Percentiles rank a stretch among this genome's conserved stretches.
These are phyloP conservation scores for Peribatodes rhomboidaria DNA, from an alignment of 2,888 invertebrate species.

Conservation along the genomic window DNA sequence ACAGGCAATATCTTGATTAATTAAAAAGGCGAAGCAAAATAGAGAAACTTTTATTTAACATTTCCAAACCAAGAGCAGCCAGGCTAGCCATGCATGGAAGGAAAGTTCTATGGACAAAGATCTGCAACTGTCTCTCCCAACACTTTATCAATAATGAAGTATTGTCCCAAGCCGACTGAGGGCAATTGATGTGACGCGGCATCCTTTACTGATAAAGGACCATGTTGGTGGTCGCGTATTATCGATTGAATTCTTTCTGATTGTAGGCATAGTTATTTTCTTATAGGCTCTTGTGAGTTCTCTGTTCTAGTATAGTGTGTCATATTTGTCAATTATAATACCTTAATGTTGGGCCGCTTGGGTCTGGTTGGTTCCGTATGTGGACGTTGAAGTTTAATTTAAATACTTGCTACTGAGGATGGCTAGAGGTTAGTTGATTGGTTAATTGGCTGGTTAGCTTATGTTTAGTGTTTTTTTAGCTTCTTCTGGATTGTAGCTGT, in stretches of 20 bases:
- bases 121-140: constrained; percentile 15
- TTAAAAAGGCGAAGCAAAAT: too few relatives aligned
- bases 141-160: constrained; percentile 58
- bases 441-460: too few relatives aligned
- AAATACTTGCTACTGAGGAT: neutral
- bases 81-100: neutral
- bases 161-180: constrained; percentile 68
- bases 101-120: neutral
- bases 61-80: neutral
- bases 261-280: constrained; percentile 25
- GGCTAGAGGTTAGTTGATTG: too few relatives aligned
- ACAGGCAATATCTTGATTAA: too few relatives aligned
- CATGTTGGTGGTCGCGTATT: constrained; percentile 59
- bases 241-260: constrained; percentile 33
- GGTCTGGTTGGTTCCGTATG: neutral
- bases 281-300: constrained; percentile 14
- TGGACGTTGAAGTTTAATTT: neutral
- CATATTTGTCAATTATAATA: neutral
- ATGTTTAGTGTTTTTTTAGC: too few relatives aligned
- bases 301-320: constrained; percentile 2
- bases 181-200: constrained; percentile 73
- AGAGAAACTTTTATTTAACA: too few relatives aligned
- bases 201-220: constrained; percentile 65
- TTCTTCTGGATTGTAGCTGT: too few relatives aligned
- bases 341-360: neutral